phyloP scores from a whole-genome alignment of 2,888 invertebrate species.

The Phorcus lineatus region DNA sequence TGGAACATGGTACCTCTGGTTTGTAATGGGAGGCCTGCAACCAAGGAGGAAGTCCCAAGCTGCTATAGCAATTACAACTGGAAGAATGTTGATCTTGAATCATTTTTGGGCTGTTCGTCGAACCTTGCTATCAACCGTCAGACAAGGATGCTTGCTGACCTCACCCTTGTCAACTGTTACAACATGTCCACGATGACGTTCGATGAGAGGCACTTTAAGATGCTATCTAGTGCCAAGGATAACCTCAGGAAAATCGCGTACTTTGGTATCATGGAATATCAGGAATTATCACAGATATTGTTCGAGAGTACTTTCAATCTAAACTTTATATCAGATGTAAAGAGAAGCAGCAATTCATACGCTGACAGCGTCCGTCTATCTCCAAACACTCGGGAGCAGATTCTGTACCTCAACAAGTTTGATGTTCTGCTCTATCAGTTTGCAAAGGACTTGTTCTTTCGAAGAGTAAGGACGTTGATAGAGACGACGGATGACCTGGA shows the following conservation, averaged over 20 bases:
- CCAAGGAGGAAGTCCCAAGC: constrained; percentile 86
- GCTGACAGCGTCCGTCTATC: no score
- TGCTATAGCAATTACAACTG: constrained; percentile 81
- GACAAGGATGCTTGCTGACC: constrained; percentile 97
- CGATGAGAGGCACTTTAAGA: constrained; percentile 77
- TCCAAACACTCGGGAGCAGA: constrained; percentile 80
- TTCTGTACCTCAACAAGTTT: constrained; percentile 89
- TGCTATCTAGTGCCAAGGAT: constrained; percentile 95
- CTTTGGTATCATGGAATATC: constrained; percentile 96
- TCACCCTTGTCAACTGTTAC: constrained; percentile 96
- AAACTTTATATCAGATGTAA: constrained; percentile 77
- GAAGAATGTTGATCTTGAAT: constrained; percentile 89
- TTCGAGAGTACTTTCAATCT: constrained; percentile 72
- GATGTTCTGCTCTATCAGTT: constrained; percentile 95
- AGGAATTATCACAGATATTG: constrained; percentile 80
- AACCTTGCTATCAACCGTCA: constrained; percentile 97
- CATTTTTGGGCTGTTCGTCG: constrained; percentile 92
- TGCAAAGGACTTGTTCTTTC: constrained; percentile 88
- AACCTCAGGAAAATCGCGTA: constrained; percentile 95
- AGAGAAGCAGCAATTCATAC: no score
- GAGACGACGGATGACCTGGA: no score
- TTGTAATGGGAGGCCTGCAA: constrained; percentile 84
- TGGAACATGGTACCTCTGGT: constrained; percentile 87
- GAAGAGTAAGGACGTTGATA: constrained; percentile 76
- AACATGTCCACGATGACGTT: constrained; percentile 77